Conservation (phyloP, 2,797 vertebrate genomes). For the Cynodonichthys magdalenae region DNA sequence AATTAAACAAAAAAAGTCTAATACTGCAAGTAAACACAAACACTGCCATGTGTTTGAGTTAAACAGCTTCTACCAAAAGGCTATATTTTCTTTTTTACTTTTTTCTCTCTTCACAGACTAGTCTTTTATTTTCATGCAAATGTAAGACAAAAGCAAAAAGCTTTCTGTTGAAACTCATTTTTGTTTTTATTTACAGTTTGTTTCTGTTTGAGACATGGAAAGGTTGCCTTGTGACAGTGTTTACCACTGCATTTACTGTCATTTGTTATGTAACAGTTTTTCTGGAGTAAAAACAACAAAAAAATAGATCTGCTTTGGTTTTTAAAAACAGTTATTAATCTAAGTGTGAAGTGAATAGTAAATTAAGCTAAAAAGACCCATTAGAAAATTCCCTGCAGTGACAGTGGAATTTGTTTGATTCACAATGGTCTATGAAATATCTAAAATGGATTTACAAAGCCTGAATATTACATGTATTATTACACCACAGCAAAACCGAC, state of each 20-base stretch:
- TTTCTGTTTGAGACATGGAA: slow-evolving; percentile 1
- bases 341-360: not conserved
- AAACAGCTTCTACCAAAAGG: slow-evolving; percentile 1
- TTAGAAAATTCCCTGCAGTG: too few relatives aligned
- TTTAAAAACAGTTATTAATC: not conserved
- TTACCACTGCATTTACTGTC: slow-evolving; percentile 8
- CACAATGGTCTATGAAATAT: not conserved
- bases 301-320: not conserved
- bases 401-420: not conserved
- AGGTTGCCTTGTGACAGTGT: slow-evolving; percentile 7
- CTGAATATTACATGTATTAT: too few relatives aligned
- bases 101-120: not conserved
- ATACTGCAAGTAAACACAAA: slow-evolving; percentile 22
- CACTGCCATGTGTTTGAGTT: slow-evolving; percentile 10
- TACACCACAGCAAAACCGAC: not conserved
- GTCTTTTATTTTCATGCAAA: not conserved
- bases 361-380: not conserved
- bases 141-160: not conserved
- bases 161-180: slow-evolving; percentile 6
- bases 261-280: slow-evolving; percentile 1
- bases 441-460: not conserved
- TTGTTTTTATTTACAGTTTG: not conserved
- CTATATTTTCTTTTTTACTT: not conserved
- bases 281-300: not conserved
- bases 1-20: slow-evolving; percentile 26